These are phyloP conservation scores for Apodemus agrarius DNA, from an alignment of 2,797 vertebrate species.

Conservation along the genomic window DNA sequence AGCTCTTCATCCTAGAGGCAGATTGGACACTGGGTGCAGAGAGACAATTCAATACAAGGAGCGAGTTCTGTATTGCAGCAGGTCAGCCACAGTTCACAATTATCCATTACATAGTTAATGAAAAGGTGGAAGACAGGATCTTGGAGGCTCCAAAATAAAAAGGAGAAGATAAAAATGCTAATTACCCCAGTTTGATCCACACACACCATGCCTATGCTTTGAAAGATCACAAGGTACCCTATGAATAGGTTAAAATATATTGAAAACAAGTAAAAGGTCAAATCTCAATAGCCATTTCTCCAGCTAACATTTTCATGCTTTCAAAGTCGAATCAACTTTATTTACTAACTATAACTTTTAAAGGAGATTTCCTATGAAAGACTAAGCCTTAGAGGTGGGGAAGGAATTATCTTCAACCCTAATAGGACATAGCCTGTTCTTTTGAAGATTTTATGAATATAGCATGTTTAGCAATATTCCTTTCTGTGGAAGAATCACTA, in stretches of 20 bases:
- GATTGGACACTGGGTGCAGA: background rate
- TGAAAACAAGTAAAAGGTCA: background rate
- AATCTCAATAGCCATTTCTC: background rate
- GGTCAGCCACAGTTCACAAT: background rate
- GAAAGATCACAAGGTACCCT: background rate
- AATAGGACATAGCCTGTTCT: background rate
- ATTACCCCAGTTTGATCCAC: background rate
- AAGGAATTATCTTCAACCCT: background rate
- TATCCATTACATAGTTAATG: background rate
- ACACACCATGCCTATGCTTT: background rate
- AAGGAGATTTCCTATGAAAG: conserved; percentile 39
- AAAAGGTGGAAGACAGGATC: background rate
- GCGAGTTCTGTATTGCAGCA: background rate
- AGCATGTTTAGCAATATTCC: background rate
- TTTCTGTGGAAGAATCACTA: background rate
- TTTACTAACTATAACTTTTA: background rate
- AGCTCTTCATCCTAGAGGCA: background rate
- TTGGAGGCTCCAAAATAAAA: background rate
- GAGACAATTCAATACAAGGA: background rate
- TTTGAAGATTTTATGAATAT: conserved; percentile 44
- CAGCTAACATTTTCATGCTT: background rate
- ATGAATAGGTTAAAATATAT: background rate
- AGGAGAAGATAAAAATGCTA: background rate
- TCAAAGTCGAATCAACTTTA: background rate
- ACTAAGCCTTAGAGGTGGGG: background rate